phyloP scores from a whole-genome alignment of 2,113 vertebrate genomes.

The Boulengeromyrus knoepffleri region DNA sequence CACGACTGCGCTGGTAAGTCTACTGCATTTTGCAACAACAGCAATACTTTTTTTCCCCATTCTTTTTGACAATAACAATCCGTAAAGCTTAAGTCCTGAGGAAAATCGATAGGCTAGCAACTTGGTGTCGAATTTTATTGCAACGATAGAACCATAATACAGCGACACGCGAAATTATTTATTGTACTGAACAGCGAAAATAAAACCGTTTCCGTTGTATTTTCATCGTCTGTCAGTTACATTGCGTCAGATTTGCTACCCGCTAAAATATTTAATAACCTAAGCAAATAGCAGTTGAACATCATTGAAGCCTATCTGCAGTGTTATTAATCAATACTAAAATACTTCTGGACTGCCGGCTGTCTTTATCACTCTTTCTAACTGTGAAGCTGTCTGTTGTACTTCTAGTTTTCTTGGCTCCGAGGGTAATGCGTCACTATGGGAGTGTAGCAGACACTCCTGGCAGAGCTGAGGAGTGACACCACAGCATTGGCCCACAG shows the following conservation, averaged over 20 bases:
- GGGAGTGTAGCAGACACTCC: neutral
- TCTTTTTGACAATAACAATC: neutral
- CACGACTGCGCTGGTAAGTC: constrained; percentile 47
- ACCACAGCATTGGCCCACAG: neutral
- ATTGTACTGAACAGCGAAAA: neutral
- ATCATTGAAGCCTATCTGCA: neutral
- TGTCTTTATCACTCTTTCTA: neutral
- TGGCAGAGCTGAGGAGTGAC: neutral
- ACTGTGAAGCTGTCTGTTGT: neutral
- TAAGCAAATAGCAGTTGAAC: neutral
- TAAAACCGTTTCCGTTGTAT: neutral
- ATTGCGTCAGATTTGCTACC: neutral
- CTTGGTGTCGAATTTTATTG: neutral
- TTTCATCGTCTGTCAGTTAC: neutral
- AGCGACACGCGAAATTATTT: neutral
- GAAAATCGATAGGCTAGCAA: neutral
- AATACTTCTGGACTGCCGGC: neutral
- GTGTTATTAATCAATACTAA: neutral
- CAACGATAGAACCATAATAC: neutral
- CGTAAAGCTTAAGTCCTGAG: neutral
- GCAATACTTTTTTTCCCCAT: neutral
- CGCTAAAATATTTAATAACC: neutral
- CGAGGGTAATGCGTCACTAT: neutral
- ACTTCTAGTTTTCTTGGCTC: neutral
- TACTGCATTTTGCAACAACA: neutral